phyloP scores from a whole-genome alignment of 2,888 invertebrate genomes.

The Machimus atricapillus region DNA sequence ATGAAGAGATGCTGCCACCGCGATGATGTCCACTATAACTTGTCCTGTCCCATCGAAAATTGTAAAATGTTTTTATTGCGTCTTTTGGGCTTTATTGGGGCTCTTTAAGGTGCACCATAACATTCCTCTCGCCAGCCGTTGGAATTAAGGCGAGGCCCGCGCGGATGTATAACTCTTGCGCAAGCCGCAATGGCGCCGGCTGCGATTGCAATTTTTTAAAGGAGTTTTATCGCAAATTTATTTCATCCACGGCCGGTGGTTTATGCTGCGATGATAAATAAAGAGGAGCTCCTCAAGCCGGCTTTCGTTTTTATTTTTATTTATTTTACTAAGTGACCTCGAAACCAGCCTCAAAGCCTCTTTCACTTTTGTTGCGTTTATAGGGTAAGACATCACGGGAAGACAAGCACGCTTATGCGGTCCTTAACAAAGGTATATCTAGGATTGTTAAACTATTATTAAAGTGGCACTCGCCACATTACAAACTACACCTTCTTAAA shows the following conservation, averaged over 20 bases:
- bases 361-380: neutral
- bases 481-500: too few species aligned
- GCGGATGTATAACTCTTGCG: neutral
- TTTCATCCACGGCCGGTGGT: neutral
- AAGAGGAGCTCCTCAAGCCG: neutral
- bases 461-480: too few species aligned
- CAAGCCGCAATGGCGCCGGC: constrained; percentile 9
- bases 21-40: constrained; percentile 7
- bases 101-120: constrained; percentile 16
- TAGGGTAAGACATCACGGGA: neutral
- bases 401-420: neutral
- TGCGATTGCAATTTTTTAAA: neutral
- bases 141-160: constrained; percentile 16
- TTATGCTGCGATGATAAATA: constrained; percentile 1
- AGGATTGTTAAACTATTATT: too few species aligned
- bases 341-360: neutral
- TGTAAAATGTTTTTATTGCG: constrained; percentile 8
- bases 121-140: constrained; percentile 12
- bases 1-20: constrained; percentile 13
- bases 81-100: neutral
- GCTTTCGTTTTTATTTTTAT: neutral
- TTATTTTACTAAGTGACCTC: neutral
- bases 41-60: neutral
- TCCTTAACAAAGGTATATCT: too few species aligned
- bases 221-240: constrained; percentile 31